A percentile compares a stretch with the other conserved stretches of the same genome.
phyloP scores from a whole-genome alignment of 2,888 invertebrate species.

The Eupithecia pulchellata region DNA sequence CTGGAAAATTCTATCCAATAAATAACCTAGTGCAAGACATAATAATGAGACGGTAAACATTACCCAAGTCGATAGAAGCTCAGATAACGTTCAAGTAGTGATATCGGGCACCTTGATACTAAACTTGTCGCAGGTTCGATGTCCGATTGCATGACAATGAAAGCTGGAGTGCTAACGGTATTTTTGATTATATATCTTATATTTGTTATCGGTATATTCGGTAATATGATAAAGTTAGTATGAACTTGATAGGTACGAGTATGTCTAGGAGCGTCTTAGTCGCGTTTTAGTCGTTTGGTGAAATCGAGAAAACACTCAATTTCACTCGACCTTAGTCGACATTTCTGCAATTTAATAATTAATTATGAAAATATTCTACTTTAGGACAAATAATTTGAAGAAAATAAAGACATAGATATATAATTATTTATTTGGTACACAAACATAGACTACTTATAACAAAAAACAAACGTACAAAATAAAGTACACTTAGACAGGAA shows the following conservation, averaged over 20 bases:
- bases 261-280: neutral
- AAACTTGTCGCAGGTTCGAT: conserved; percentile 76
- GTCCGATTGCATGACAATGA: conserved; percentile 79
- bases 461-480: too few species aligned
- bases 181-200: conserved; percentile 15
- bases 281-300: neutral
- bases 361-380: too few species aligned
- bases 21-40: neutral
- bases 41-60: conserved; percentile 40
- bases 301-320: neutral
- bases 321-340: neutral
- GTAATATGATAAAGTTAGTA: conserved; percentile 13
- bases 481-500: too few species aligned
- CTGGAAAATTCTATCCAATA: too few species aligned
- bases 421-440: too few species aligned
- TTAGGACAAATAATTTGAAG: too few species aligned
- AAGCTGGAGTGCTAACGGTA: conserved; percentile 45
- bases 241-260: neutral
- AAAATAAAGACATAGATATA: too few species aligned
- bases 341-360: neutral
- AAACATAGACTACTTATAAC: too few species aligned
- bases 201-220: conserved; percentile 3
- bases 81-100: conserved; percentile 37
- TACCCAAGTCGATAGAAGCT: conserved; percentile 37
- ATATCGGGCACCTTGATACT: conserved; percentile 75